Conservation (phyloP, 2,888 invertebrate genomes). For the Catocala sponsa region DNA sequence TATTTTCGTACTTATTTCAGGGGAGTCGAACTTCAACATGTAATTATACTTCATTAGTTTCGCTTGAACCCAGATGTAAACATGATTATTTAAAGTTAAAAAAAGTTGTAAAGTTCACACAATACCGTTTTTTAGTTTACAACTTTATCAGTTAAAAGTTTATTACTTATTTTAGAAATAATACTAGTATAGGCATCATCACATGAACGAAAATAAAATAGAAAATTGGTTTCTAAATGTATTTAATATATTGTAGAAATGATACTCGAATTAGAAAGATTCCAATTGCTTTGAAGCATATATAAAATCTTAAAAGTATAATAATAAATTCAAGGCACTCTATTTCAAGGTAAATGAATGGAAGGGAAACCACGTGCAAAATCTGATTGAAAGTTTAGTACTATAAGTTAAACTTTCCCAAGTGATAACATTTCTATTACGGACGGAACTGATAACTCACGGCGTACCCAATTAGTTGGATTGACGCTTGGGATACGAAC, state of each 20-base stretch:
- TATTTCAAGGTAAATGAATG: too few relatives aligned
- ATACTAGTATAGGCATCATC: too few relatives aligned
- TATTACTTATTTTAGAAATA: too few relatives aligned
- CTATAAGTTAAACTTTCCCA: conserved; percentile 38
- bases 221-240: too few relatives aligned
- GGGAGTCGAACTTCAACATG: conserved; percentile 23
- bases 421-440: conserved; percentile 48
- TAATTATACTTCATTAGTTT: conserved; percentile 26
- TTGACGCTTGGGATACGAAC: conserved; percentile 39
- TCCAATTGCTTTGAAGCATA: too few relatives aligned
- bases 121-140: not conserved
- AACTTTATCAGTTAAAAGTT: too few relatives aligned
- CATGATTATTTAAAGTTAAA: conserved; percentile 12
- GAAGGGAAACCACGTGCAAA: conserved; percentile 34
- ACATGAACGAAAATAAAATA: too few relatives aligned
- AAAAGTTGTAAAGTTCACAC: not conserved
- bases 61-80: conserved; percentile 14
- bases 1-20: conserved; percentile 38
- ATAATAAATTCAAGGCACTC: too few relatives aligned
- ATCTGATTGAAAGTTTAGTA: conserved; percentile 45
- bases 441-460: conserved; percentile 35
- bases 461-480: conserved; percentile 43
- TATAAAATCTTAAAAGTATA: too few relatives aligned
- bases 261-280: too few relatives aligned
- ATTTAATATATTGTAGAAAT: too few relatives aligned